Percentiles rank a stretch among this genome's conserved stretches.
phyloP scores from a whole-genome alignment of 2,113 vertebrate genomes.

The Zosterops hypoxanthus region DNA sequence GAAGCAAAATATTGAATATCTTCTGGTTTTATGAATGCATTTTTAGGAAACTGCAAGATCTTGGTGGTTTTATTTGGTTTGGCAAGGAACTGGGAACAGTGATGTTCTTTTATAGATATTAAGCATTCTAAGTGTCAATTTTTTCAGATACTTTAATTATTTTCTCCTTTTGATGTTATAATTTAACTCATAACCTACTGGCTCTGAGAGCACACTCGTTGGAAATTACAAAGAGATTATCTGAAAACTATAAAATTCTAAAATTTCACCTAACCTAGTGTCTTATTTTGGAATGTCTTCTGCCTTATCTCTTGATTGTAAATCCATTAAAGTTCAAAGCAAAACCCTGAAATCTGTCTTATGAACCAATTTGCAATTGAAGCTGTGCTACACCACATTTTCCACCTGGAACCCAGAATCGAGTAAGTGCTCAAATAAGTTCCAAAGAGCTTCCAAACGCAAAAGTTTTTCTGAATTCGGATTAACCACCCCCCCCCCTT shows the following conservation, averaged over 20 bases:
- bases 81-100: not conserved
- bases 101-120: not conserved
- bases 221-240: not conserved
- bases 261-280: not conserved
- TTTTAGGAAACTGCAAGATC: not conserved
- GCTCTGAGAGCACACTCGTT: not conserved
- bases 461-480: not conserved
- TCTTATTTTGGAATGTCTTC: not conserved
- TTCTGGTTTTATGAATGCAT: not conserved
- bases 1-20: not conserved
- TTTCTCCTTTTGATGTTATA: not conserved
- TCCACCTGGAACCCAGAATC: not conserved
- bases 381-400: not conserved
- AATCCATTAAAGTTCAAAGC: not conserved
- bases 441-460: not conserved
- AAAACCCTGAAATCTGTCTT: not conserved
- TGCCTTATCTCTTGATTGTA: not conserved
- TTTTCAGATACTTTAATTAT: not conserved
- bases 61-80: not conserved
- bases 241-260: not conserved
- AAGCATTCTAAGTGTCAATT: not conserved
- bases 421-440: not conserved
- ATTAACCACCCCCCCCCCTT: not conserved
- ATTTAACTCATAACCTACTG: not conserved
- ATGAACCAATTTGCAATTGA: not conserved